Evolutionary conservation across 2,888 invertebrate genomes (phyloP), one percentile per base, ranked within the genome.

Genomic region (Heteromurus nitidus): DNA sequence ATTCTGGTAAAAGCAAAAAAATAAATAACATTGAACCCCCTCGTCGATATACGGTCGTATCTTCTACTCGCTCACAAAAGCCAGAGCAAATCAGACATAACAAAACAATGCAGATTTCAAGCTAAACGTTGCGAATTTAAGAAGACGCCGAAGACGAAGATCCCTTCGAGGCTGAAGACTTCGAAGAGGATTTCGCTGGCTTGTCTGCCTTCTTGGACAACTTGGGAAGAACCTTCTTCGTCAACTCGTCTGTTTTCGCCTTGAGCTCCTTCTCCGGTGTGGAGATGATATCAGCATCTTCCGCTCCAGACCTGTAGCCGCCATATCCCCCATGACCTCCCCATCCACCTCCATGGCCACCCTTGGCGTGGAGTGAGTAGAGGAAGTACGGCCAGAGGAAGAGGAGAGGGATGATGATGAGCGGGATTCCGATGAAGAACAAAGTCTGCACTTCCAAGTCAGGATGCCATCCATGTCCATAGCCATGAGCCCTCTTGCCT

Each of bases 351-450:
- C 53, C 53, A 0, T 44, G 28, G 9, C 64, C 73, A 2, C 62
- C 55, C 28, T 47, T 67, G 60, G 11, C 53, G 55, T 81, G 81
- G 24, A 74, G 76, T 5, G 77, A 74, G 67, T 84, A 81, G 16
- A 84, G 53, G 44, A 84, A 67, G 65, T 79, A 84, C 16, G 83
- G 83, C 81, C 79, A 84, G 30, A 80, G 24, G 67, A 84, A 82
- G 22, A 84, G 72, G 11, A 84, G 60, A 3, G 83, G 83, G 20
- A 84, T 74, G 62, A 84, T 79, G 64, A 84, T 77, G 26, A 84
- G 36, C 28, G 83, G 83, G 42, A 82, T 81, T 44, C 82, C 82
- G 26, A 81, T 68, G 26, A 80, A 81, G 50, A 81, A 70, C 26
- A 83, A 47, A 44, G 80, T 80, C 60, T 80, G 77, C n/a, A 83